phyloP scores from a whole-genome alignment of 2,113 vertebrate genomes.

The Anguilla japonica region DNA sequence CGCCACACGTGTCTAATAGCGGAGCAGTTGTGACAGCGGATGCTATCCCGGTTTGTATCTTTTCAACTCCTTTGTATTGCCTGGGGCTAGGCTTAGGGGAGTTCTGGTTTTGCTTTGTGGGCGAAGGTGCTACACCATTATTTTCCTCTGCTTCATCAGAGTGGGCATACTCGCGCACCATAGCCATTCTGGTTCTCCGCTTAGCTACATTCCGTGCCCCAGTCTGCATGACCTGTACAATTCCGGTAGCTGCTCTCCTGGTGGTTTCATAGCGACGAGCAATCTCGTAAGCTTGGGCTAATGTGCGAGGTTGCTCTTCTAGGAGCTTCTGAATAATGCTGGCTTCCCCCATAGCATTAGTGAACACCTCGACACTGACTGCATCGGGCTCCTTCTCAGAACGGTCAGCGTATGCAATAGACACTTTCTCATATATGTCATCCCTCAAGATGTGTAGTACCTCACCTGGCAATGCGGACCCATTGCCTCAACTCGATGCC shows the following conservation, averaged over 20 bases:
- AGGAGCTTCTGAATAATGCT: slow-evolving; percentile 37
- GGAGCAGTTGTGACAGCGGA: slow-evolving; percentile 37
- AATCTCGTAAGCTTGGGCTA: slow-evolving; percentile 38
- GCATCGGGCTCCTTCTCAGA: slow-evolving; percentile 29
- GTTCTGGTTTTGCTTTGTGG: background rate
- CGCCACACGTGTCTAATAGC: slow-evolving; percentile 24
- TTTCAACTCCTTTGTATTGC: background rate
- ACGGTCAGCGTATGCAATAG: slow-evolving; percentile 27
- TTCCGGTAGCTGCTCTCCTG: slow-evolving; percentile 20
- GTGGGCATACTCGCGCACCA: background rate
- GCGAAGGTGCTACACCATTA: background rate
- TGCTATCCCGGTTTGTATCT: slow-evolving; percentile 18
- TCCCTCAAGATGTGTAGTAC: slow-evolving; percentile 27
- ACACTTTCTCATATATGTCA: slow-evolving; percentile 36
- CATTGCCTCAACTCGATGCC: slow-evolving; percentile 13
- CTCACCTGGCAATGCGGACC: background rate
- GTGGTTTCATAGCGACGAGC: slow-evolving; percentile 24
- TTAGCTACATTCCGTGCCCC: background rate
- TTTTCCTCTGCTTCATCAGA: background rate
- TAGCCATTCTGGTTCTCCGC: slow-evolving; percentile 4
- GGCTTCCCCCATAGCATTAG: slow-evolving; percentile 30
- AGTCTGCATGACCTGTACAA: slow-evolving; percentile 20
- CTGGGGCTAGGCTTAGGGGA: no score
- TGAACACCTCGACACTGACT: slow-evolving; percentile 40
- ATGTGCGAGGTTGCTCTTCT: slow-evolving; percentile 25